Conservation (phyloP, 1,140 invertebrate species). For the Drosophila micromelanica region DNA sequence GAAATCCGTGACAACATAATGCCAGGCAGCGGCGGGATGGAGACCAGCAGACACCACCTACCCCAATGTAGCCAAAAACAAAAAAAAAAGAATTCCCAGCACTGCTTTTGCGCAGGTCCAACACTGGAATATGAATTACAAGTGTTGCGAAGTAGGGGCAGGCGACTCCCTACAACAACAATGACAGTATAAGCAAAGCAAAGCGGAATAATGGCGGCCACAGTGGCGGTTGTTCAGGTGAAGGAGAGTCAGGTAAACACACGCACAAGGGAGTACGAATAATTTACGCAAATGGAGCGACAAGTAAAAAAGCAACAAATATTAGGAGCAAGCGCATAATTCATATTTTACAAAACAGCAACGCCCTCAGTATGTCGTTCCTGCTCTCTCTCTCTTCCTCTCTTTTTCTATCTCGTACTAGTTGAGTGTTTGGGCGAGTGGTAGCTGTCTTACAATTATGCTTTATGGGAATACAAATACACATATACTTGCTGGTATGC, state of each 20-base stretch:
- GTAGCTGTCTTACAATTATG: constrained; percentile 46
- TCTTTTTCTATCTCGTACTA: background rate
- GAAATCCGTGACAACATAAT: constrained; percentile 77
- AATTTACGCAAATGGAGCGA: constrained; percentile 48
- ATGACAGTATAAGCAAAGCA: constrained; percentile 7
- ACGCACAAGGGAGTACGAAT: constrained; percentile 37
- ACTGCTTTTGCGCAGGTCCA: constrained; percentile 67
- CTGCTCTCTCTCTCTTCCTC: background rate
- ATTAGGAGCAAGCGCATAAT: constrained; percentile 71
- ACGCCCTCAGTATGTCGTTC: constrained; percentile 45
- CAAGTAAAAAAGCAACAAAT: constrained; percentile 34
- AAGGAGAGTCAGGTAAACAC: constrained; percentile 19
- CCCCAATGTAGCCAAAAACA: constrained; percentile 56
- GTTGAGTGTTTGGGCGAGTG: background rate
- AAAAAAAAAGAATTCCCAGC: constrained; percentile 50
- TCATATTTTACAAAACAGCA: constrained; percentile 60
- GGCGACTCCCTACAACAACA: constrained; percentile 27
- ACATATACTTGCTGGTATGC: background rate
- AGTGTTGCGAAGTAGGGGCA: constrained; percentile 39
- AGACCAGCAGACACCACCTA: constrained; percentile 57
- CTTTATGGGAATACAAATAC: constrained; percentile 6
- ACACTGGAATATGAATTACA: constrained; percentile 75
- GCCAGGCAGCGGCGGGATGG: constrained; percentile 22
- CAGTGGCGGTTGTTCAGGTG: constrained; percentile 29
- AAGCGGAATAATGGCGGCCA: constrained; percentile 31